Evolutionary conservation across 1,140 invertebrate genomes (phyloP).

Genomic region (Dreissena rostriformis): DNA sequence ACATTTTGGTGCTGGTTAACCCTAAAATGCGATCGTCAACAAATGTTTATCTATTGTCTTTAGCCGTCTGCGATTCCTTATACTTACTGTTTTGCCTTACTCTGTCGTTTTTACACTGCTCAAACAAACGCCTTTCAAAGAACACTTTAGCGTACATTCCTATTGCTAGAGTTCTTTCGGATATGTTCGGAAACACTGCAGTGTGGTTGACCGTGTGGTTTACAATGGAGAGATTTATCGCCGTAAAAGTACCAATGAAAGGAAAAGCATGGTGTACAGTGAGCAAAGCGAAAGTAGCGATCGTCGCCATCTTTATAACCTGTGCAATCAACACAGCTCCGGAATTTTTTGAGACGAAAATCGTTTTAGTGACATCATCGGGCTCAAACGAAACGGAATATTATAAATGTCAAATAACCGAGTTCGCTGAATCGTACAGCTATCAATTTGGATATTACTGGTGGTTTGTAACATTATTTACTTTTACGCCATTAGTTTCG

Average conservation of each 20-base stretch:
- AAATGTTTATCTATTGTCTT: slow-evolving; percentile 87
- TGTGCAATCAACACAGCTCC: slow-evolving; percentile 70
- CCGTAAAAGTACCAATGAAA: slow-evolving; percentile 89
- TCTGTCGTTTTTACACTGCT: slow-evolving; percentile 69
- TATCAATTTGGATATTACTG: slow-evolving; percentile 87
- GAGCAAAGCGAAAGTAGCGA: slow-evolving; percentile 70
- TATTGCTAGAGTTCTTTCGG: slow-evolving; percentile 85
- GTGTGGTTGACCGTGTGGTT: slow-evolving; percentile 91
- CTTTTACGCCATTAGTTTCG: slow-evolving; percentile 86
- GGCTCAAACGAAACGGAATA: background rate
- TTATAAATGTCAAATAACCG: slow-evolving; percentile 67
- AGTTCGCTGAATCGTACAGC: slow-evolving; percentile 81
- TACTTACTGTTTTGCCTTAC: slow-evolving; percentile 85
- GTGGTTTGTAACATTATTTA: slow-evolving; percentile 86
- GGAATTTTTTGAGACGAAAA: slow-evolving; percentile 71
- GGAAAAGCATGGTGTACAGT: slow-evolving; percentile 88
- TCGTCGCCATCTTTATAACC: slow-evolving; percentile 55
- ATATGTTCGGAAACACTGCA: slow-evolving; percentile 86
- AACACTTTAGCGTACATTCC: slow-evolving; percentile 79
- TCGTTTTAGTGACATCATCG: slow-evolving; percentile 34
- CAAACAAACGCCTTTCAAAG: slow-evolving; percentile 47
- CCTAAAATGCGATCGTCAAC: slow-evolving; percentile 89
- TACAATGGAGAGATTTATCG: slow-evolving; percentile 90
- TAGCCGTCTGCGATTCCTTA: slow-evolving; percentile 88
- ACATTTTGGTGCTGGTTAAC: slow-evolving; percentile 84